Evolutionary conservation across 2,797 vertebrate genomes (phyloP), one percentile per base, ranked within the genome.

Genomic region (Cheirogaleus major): DNA sequence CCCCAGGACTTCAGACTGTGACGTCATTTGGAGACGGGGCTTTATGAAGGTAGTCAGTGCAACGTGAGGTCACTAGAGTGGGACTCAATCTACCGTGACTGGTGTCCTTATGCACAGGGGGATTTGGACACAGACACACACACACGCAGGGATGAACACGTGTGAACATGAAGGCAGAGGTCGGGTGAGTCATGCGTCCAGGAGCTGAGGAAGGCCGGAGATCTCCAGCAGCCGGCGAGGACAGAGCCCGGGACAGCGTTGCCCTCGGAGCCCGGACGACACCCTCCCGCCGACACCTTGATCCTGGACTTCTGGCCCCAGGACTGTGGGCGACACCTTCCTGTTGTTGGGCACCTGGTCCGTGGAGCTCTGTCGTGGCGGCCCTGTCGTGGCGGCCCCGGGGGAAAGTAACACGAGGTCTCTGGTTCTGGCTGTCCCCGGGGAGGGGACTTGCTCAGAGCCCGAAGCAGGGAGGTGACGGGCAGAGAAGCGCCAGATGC

Each of bases 141-240:
- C 1, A 3, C 35, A 11, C 9, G 25, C 8, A 35, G 17, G n/a
- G 5, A 18, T 5, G 55, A 17, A 30, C 55, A 30, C 9, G 20
- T 27, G 0, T 32, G 30, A 38, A 20, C 0, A 0, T 14, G 32
- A 43, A 25, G 32, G 48, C 23, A 30, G 79, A 38, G 65, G 2
- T 0, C 1, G 22, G 45, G 22, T 5, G 43, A 45, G 45, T 45
- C 10, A 6, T 4, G 25, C 3, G 9, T 25, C 72, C 25, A 13
- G 1, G 7, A 22, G 73, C 14, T 9, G 5, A 14, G 52, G n/a
- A 22, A 7, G 0, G 3, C 38, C 30, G 11, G 0, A 2, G 61
- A 5, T 0, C 1, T 17, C 30, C 7, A 1, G 11, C 5, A 3
- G 12, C n/a, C n/a, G 3, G 11, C 20, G 50, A 41, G 12, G 57